phyloP scores from a whole-genome alignment of 2,113 vertebrate genomes.

The Mirza zaza region DNA sequence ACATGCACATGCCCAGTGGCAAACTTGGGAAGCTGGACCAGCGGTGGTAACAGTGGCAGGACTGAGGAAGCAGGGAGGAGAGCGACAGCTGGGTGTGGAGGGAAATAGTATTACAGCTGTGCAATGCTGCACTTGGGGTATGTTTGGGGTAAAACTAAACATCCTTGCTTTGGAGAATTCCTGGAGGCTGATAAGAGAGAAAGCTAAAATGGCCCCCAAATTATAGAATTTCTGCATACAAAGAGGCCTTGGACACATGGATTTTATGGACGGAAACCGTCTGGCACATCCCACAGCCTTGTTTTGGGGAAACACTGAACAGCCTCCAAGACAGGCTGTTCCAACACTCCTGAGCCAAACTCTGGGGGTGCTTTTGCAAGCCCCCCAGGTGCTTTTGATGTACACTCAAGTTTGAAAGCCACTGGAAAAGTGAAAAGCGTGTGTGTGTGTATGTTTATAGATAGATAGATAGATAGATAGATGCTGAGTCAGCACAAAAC shows the following conservation, averaged over 20 bases:
- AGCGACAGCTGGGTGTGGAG: not conserved
- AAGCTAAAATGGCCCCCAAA: not conserved
- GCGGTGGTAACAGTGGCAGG: fast-evolving
- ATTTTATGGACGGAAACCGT: not conserved
- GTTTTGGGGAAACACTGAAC: not conserved
- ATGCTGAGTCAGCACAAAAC: fast-evolving
- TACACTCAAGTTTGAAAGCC: not conserved
- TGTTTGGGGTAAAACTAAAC: not conserved
- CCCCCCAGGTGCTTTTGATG: not conserved
- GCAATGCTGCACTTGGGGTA: not conserved
- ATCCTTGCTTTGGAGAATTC: not conserved
- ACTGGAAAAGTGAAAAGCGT: not conserved
- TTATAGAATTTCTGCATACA: not conserved
- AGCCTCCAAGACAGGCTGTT: not conserved
- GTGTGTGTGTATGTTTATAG: not conserved
- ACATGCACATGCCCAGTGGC: fast-evolving
- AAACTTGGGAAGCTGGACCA: fast-evolving
- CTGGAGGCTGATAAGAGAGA: not conserved
- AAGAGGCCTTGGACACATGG: not conserved
- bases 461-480: too few species aligned
- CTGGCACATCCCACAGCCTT: not conserved
- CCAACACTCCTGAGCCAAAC: not conserved
- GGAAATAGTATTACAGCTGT: fast-evolving
- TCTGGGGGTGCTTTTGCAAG: not conserved
- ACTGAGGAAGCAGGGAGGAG: not conserved